Evolutionary conservation across 1,140 invertebrate genomes (phyloP), one percentile per base, ranked within the genome.

Genomic region (Diabrotica undecimpunctata): DNA sequence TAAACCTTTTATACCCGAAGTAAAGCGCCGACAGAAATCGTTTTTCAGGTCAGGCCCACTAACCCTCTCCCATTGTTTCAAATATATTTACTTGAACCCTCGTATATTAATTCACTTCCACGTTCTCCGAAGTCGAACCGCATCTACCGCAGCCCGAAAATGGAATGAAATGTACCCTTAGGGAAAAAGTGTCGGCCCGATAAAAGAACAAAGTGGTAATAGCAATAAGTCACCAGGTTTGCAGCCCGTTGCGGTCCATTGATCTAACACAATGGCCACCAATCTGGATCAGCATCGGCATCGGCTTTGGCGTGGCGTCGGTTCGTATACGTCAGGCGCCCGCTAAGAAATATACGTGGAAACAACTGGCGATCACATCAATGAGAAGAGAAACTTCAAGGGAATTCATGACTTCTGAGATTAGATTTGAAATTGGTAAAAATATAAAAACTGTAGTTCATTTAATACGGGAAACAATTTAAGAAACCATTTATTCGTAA

Each of bases 191-290:
- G 59, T 61, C 59, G 41, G 37, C 59, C 13, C 50, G 41, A 61
- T 51, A 61, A 52, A 61, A 51, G 59, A 61, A 53, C 59, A 51
- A 61, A 50, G 59, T 52, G 41, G 59, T 61, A 61, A 61, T 61
- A 61, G 59, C 59, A 66, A 66, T 66, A 66, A 66, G 60, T 66
- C 65, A 66, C 65, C 54, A 62, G 14, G 60, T 54, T 62, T 62
- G 65, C 61, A 66, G 60, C 60, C 59, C 54, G 25, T 54, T 51
- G 65, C 53, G 59, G 59, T 66, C 52, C 65, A 66, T 66, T 66
- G 65, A 66, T 66, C 65, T 66, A 62, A 66, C 65, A 66, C 65
- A 66, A 66, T 66, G 65, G 59, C 61, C 65, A 56, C 65, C 65
- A 66, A 66, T 66, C 65, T 46, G 59, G 65, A 66, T 66, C 65